Evolutionary conservation across 2,113 vertebrate genomes (phyloP), one percentile per base, ranked within the genome.

Genomic region (Megalops atlanticus): DNA sequence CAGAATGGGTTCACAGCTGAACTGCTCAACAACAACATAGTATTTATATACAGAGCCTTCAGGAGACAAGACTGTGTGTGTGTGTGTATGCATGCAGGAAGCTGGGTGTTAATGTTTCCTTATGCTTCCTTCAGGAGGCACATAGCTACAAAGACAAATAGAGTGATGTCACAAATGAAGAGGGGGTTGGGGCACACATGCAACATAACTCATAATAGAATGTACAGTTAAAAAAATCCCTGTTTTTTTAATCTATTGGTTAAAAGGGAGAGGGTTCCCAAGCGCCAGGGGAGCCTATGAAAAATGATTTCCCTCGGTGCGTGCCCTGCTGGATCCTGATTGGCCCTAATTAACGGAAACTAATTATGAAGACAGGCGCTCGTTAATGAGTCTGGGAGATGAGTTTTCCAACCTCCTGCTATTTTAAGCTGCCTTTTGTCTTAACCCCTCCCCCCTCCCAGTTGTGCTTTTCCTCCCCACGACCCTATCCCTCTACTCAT

Each of bases 361-460:
- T 92, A 90, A 90, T 87, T 89, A 88, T 84, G 86, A 87, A 84
- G n/a, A 86, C 84, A 80, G 80, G 80, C 79, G 74, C 35, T 84
- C 89, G 58, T 85, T 89, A 93, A 92, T 90, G 89, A 90, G 87
- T 83, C 88, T 74, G 81, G 83, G 84, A 89, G 89, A 88, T 80
- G 87, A 88, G 89, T 83, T 86, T 86, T 64, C 80, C 74, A 85
- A 40, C 86, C 87, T 90, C 83, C 89, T 86, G 89, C 89, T 91
- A 91, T 86, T 91, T 89, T 86, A 90, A 89, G 85, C 81, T 84
- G 81, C 83, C 86, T 88, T 80, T 80, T 83, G 74, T 78, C 77
- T 36, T 27, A 16, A 4, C 16, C n/a, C n/a, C 39, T 14, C 16
- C n/a, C n/a, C 39, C 69, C 18, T 36, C 49, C 69, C 7, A 27